phyloP scores from a whole-genome alignment of 2,797 vertebrate species.

The Bradypodion ventrale region DNA sequence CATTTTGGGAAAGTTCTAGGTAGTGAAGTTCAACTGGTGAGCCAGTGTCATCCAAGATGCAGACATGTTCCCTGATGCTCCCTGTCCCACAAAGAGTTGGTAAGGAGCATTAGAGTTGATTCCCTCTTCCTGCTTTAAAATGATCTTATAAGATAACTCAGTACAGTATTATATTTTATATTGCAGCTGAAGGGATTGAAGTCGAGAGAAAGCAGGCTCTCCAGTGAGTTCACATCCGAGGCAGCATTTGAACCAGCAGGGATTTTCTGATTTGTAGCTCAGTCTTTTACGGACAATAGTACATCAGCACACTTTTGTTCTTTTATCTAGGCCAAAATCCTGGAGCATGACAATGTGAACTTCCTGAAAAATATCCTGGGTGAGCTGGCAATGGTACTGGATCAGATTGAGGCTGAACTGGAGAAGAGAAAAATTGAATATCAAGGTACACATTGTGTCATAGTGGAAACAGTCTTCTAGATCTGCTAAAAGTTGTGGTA shows the following conservation, averaged over 20 bases:
- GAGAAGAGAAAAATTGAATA: constrained; percentile 98
- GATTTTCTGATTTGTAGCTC: neutral
- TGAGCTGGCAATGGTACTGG: constrained; percentile 95
- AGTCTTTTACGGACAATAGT: neutral
- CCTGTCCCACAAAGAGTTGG: neutral
- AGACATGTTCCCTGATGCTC: neutral
- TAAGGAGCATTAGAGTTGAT: neutral
- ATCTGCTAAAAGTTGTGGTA: neutral
- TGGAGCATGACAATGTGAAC: constrained; percentile 97
- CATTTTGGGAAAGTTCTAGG: neutral
- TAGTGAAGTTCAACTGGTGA: neutral
- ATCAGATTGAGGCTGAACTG: constrained; percentile 96
- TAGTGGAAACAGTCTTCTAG: neutral
- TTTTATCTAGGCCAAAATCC: constrained; percentile 89
- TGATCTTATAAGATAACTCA: neutral
- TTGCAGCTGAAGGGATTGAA: neutral
- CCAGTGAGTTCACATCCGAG: neutral
- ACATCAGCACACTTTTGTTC: neutral
- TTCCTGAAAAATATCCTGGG: constrained; percentile 97
- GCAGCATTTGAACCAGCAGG: neutral
- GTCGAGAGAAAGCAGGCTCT: neutral
- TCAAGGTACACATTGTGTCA: constrained; percentile 81
- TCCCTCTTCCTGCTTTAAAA: neutral
- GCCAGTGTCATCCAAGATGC: neutral
- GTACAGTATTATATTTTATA: neutral